A percentile compares a stretch with the other conserved stretches of the same genome.
phyloP scores from a whole-genome alignment of 2,113 vertebrate species.

The Epinephelus lanceolatus region DNA sequence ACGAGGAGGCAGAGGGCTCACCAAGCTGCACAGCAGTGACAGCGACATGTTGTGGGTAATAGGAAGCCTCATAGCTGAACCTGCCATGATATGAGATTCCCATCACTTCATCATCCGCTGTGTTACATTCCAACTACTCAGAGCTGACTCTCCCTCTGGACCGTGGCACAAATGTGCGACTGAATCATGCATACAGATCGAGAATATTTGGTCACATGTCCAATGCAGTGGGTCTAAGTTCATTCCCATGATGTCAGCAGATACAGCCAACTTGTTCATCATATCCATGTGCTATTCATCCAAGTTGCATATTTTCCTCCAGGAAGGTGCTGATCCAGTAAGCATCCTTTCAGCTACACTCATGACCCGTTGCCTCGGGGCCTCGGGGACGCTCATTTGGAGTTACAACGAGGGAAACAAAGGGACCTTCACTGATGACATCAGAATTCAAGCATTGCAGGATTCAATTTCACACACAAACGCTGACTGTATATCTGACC shows the following conservation, averaged over 20 bases:
- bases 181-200: background rate
- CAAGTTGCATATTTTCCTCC: background rate
- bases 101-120: constrained; percentile 34
- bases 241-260: background rate
- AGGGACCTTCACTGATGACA: background rate
- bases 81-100: constrained; percentile 14
- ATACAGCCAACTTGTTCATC: no score
- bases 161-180: background rate
- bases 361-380: constrained; percentile 26
- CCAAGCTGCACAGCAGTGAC: background rate
- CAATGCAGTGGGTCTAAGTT: constrained; percentile 4
- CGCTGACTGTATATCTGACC: background rate
- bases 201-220: background rate
- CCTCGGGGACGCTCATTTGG: rapidly evolving
- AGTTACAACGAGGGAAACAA: constrained; percentile 1
- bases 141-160: background rate
- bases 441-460: background rate
- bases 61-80: constrained; percentile 16
- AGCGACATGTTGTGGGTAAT: background rate
- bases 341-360: constrained; percentile 9
- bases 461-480: background rate
- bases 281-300: background rate
- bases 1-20: background rate
- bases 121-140: constrained; percentile 13
- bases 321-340: constrained; percentile 47